Conservation (phyloP, 2,113 vertebrate species). For the Paramisgurnus dabryanus region DNA sequence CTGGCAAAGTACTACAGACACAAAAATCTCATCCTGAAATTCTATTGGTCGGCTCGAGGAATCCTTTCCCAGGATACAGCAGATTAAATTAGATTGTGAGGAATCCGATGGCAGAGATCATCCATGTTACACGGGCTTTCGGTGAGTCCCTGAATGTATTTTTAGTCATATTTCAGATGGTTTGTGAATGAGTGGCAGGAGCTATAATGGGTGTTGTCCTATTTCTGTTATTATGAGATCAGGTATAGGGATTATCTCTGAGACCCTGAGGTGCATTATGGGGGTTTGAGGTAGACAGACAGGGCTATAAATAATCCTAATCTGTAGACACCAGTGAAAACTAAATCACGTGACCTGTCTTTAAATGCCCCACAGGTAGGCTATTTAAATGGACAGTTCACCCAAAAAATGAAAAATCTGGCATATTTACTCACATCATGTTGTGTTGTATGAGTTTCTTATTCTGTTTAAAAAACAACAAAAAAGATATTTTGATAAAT, state of each 20-base stretch:
- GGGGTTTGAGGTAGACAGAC: slow-evolving; percentile 1
- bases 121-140: slow-evolving; percentile 45
- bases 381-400: no score
- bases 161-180: slow-evolving; percentile 21
- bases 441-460: no score
- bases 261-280: slow-evolving; percentile 14
- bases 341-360: neutral
- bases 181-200: neutral
- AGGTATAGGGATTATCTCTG: slow-evolving; percentile 8
- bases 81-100: slow-evolving; percentile 68
- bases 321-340: slow-evolving; percentile 21
- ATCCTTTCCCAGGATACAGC: slow-evolving; percentile 49
- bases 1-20: neutral
- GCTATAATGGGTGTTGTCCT: neutral
- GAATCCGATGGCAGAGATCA: slow-evolving; percentile 60
- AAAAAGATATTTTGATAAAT: no score
- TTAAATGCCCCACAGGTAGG: no score
- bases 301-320: slow-evolving; percentile 37
- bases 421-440: no score
- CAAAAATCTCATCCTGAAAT: slow-evolving; percentile 64
- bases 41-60: slow-evolving; percentile 57
- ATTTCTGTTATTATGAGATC: slow-evolving; percentile 10
- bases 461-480: no score
- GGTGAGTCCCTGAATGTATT: neutral
- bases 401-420: no score